phyloP scores from a whole-genome alignment of 2,113 vertebrate species.

The Sardina pilchardus region DNA sequence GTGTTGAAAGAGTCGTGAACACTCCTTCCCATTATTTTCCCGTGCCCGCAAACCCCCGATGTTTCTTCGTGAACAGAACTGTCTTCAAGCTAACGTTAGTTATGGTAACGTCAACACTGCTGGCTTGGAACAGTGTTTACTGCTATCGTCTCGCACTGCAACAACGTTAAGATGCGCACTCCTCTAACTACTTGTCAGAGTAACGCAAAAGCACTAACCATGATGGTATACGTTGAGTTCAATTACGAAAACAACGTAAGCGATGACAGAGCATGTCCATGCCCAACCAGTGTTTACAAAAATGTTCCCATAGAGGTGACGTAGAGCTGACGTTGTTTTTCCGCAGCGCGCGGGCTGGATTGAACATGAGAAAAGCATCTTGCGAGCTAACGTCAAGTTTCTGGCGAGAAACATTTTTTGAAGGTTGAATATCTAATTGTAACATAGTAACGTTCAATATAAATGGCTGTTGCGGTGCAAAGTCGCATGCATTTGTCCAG shows the following conservation, averaged over 20 bases:
- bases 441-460: neutral
- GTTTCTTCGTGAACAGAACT: neutral
- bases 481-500: neutral
- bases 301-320: constrained; percentile 5
- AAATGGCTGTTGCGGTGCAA: neutral
- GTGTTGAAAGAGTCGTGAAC: constrained; percentile 13
- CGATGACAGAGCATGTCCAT: constrained; percentile 3
- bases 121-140: neutral
- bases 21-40: constrained; percentile 55
- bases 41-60: constrained; percentile 4
- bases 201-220: constrained; percentile 1
- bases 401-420: neutral
- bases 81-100: neutral
- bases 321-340: neutral
- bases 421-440: neutral
- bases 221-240: neutral
- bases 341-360: neutral
- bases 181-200: neutral
- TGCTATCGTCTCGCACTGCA: constrained; percentile 2
- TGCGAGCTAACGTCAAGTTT: neutral
- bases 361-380: constrained; percentile 2
- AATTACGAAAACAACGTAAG: constrained; percentile 9
- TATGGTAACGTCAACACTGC: neutral
- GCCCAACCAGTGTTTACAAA: constrained; percentile 18
- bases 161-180: neutral